phyloP scores from a whole-genome alignment of 2,888 invertebrate species.

The Pimpla rufipes region DNA sequence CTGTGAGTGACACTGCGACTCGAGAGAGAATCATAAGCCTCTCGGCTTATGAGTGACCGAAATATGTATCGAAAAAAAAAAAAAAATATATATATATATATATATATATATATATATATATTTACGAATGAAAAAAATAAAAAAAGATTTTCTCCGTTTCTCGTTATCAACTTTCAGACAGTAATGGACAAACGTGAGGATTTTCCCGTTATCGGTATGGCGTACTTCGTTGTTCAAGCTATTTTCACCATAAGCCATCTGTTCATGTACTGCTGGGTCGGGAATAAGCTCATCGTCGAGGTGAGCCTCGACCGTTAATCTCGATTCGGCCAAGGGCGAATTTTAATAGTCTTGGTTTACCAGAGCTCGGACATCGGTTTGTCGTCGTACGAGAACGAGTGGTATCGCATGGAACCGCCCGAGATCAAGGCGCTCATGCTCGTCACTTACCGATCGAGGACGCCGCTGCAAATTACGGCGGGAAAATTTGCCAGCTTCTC shows the following conservation, averaged over 20 bases:
- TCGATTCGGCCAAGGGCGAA: neutral
- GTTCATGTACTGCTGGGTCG: slow-evolving; percentile 76
- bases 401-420: slow-evolving; percentile 73
- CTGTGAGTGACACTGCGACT: slow-evolving; percentile 72
- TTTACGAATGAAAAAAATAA: neutral
- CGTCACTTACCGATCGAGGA: slow-evolving; percentile 71
- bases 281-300: slow-evolving; percentile 72
- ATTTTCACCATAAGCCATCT: slow-evolving; percentile 71
- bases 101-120: too few species aligned
- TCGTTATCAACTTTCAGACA: slow-evolving; percentile 45
- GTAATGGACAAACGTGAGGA: slow-evolving; percentile 55
- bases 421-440: slow-evolving; percentile 72
- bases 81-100: too few species aligned
- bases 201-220: slow-evolving; percentile 56
- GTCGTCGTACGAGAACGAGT: slow-evolving; percentile 73
- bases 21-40: too few species aligned
- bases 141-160: neutral
- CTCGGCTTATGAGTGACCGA: too few species aligned
- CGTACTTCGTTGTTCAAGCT: slow-evolving; percentile 64
- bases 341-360: slow-evolving; percentile 15
- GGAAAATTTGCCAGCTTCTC: slow-evolving; percentile 77
- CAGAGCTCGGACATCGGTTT: slow-evolving; percentile 74
- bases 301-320: slow-evolving; percentile 46
- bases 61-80: too few species aligned
- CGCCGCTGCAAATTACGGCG: slow-evolving; percentile 76